A percentile compares a stretch with the other conserved stretches of the same genome.
Evolutionary conservation across 2,113 vertebrate species (phyloP).

Genomic region (Eira barbara): DNA sequence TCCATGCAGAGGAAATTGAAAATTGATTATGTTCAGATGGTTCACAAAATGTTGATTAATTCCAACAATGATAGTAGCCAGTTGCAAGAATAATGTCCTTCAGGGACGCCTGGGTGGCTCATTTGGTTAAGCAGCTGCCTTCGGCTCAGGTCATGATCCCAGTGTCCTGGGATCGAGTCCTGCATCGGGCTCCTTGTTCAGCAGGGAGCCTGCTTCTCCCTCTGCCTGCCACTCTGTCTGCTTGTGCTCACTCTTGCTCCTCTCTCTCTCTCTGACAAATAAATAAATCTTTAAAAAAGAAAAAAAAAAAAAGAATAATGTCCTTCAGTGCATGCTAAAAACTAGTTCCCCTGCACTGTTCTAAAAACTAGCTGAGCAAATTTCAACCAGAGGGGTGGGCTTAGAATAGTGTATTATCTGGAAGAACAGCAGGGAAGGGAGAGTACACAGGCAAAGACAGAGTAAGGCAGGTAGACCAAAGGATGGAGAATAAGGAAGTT

Average conservation of each 20-base stretch:
- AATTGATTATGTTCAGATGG: conserved; percentile 39
- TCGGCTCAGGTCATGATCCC: too few species aligned
- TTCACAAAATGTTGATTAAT: conserved; percentile 19
- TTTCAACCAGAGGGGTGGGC: background rate
- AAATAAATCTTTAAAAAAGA: too few species aligned
- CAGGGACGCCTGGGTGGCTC: too few species aligned
- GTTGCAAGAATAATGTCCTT: background rate
- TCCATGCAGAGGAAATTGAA: conserved; percentile 43
- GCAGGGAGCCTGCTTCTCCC: too few species aligned
- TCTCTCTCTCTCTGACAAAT: too few species aligned
- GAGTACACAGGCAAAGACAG: background rate
- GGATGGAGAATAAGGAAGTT: background rate
- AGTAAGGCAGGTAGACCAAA: background rate
- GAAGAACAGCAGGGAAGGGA: background rate
- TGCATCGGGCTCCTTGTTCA: too few species aligned
- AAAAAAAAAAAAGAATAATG: background rate
- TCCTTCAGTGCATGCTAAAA: background rate
- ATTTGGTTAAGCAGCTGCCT: too few species aligned
- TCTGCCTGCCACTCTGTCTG: too few species aligned
- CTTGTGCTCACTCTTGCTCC: too few species aligned
- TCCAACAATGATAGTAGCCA: background rate
- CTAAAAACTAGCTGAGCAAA: background rate
- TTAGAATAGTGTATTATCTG: background rate
- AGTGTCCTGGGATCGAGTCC: too few species aligned
- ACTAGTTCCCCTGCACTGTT: background rate